Percentiles rank a stretch among this genome's conserved stretches.
phyloP scores from a whole-genome alignment of 2,113 vertebrate species.

The Cinclus mexicanus region DNA sequence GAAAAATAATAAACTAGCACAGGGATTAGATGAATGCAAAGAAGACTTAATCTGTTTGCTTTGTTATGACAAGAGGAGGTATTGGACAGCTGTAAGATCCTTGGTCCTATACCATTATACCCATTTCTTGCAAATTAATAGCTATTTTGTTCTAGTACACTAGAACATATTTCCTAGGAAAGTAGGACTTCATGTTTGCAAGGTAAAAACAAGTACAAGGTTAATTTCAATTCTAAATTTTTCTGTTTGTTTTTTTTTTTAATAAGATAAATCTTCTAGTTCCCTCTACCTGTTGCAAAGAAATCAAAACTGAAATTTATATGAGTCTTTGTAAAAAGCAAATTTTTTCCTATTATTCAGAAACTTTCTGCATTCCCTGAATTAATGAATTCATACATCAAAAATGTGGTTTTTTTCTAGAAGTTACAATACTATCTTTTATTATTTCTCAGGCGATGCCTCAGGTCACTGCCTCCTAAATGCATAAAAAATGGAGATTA shows the following conservation, averaged over 20 bases:
- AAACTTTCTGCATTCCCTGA: neutral
- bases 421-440: neutral
- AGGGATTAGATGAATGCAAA: neutral
- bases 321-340: neutral
- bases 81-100: neutral
- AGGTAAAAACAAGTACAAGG: neutral
- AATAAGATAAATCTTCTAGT: neutral
- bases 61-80: neutral
- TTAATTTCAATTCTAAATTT: neutral
- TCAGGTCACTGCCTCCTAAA: neutral
- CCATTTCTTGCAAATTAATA: neutral
- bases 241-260: neutral
- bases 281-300: neutral
- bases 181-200: neutral
- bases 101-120: neutral
- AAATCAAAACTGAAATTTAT: neutral
- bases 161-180: neutral
- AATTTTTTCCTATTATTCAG: neutral
- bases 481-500: neutral
- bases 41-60: neutral
- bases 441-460: neutral
- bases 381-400: neutral
- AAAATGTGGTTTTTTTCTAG: neutral
- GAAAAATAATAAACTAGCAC: neutral
- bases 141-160: neutral